phyloP scores from a whole-genome alignment of 2,888 invertebrate species.

The Xanthorhoe spadicearia region DNA sequence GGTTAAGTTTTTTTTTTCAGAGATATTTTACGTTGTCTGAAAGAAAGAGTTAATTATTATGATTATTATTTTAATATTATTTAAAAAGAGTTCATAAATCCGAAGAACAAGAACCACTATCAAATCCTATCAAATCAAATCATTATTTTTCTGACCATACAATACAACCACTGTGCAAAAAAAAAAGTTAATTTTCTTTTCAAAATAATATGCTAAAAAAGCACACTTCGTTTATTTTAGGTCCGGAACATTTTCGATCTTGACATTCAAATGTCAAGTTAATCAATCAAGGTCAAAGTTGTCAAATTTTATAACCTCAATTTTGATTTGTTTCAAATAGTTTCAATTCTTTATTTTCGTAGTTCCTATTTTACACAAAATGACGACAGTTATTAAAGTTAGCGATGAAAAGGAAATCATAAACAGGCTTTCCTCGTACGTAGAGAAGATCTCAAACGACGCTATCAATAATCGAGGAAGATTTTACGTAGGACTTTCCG shows the following conservation, averaged over 20 bases:
- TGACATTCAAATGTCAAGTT: conserved; percentile 2
- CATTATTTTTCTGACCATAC: no score
- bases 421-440: conserved; percentile 83
- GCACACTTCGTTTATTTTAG: neutral
- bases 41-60: no score
- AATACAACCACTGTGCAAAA: no score
- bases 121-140: no score
- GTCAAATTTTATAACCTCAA: conserved; percentile 30
- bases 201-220: neutral
- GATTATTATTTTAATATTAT: no score
- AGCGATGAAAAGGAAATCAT: conserved; percentile 85
- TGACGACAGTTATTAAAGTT: conserved; percentile 78
- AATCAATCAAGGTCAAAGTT: conserved; percentile 25
- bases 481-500: conserved; percentile 92
- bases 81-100: no score
- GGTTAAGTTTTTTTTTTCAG: no score
- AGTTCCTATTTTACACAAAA: conserved; percentile 47
- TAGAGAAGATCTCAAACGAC: conserved; percentile 87
- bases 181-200: no score
- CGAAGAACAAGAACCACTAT: no score
- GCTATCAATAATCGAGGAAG: conserved; percentile 86
- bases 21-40: no score
- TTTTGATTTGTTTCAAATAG: conserved; percentile 12
- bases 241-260: conserved; percentile 6
- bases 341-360: conserved; percentile 12